Evolutionary conservation across 2,113 vertebrate genomes (phyloP).

Genomic region (Oncorhynchus nerka): DNA sequence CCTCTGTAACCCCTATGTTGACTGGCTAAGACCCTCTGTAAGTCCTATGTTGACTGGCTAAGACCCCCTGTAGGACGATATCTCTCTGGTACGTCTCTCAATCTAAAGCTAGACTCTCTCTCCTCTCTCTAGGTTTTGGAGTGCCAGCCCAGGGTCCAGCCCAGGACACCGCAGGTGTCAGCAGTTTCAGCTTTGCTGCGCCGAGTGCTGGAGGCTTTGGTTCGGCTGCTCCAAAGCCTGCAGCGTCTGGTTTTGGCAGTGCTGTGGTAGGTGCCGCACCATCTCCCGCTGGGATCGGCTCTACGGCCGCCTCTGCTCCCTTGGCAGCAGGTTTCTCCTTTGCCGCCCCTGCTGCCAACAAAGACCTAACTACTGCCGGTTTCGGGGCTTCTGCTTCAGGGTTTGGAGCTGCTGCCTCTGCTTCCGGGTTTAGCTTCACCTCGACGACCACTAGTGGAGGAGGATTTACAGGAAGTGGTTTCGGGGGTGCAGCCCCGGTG

Average conservation of each 20-base stretch:
- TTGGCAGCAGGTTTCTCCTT: constrained; percentile 66
- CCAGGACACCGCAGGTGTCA: constrained; percentile 26
- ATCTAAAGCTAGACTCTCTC: background rate
- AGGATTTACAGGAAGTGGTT: constrained; percentile 42
- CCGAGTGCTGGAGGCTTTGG: constrained; percentile 6
- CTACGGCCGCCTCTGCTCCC: constrained; percentile 32
- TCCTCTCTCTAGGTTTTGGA: constrained; percentile 69
- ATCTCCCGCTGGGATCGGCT: constrained; percentile 53
- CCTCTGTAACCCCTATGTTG: too few species aligned
- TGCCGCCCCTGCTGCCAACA: constrained; percentile 17
- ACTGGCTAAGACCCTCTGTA: too few species aligned
- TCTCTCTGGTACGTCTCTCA: too few species aligned
- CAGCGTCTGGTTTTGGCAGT: constrained; percentile 63
- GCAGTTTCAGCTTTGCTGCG: constrained; percentile 78
- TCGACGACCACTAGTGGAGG: constrained; percentile 9
- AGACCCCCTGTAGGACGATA: too few species aligned
- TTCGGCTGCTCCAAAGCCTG: too few species aligned
- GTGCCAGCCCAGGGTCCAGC: constrained; percentile 24
- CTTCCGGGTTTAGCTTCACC: constrained; percentile 60
- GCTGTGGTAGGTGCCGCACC: constrained; percentile 26
- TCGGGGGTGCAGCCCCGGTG: constrained; percentile 16
- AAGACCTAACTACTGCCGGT: constrained; percentile 19
- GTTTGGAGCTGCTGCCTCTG: constrained; percentile 19
- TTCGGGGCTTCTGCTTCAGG: constrained; percentile 37
- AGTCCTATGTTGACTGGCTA: too few species aligned